These are phyloP conservation scores for Minunthozetes semirufus DNA, from an alignment of 2,888 invertebrate genomes.

Conservation along the genomic window DNA sequence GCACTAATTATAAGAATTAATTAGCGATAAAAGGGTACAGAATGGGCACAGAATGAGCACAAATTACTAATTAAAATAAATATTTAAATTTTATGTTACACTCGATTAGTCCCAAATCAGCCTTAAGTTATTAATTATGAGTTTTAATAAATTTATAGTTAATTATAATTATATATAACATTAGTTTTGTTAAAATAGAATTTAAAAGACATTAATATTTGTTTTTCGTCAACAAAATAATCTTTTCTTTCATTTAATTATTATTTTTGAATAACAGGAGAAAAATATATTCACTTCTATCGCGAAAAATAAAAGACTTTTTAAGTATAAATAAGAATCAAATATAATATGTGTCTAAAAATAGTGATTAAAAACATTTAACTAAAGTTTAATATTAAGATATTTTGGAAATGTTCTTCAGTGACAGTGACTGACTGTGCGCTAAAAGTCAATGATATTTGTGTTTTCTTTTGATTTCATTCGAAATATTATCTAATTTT, in stretches of 20 bases:
- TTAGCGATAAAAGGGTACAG: not conserved
- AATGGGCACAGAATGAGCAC: no score
- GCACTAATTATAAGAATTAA: not conserved
- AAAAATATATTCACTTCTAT: not conserved
- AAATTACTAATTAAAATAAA: not conserved
- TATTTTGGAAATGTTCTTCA: no score
- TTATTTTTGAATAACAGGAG: not conserved
- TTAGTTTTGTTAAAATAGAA: not conserved
- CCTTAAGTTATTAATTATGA: not conserved
- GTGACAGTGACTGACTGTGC: no score
- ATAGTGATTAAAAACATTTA: no score
- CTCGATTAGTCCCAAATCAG: slow-evolving; percentile 7
- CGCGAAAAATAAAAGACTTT: not conserved
- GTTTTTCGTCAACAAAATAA: not conserved
- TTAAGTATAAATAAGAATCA: not conserved
- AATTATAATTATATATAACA: not conserved
- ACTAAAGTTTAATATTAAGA: no score
- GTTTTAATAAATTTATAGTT: not conserved
- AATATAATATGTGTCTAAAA: not conserved
- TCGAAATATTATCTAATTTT: no score
- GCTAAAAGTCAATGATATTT: no score
- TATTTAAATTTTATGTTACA: not conserved
- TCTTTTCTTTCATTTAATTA: not conserved
- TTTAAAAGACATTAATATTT: not conserved
- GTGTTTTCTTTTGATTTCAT: no score